phyloP scores from a whole-genome alignment of 2,888 invertebrate species.

The Cremastobaeus sp. region DNA sequence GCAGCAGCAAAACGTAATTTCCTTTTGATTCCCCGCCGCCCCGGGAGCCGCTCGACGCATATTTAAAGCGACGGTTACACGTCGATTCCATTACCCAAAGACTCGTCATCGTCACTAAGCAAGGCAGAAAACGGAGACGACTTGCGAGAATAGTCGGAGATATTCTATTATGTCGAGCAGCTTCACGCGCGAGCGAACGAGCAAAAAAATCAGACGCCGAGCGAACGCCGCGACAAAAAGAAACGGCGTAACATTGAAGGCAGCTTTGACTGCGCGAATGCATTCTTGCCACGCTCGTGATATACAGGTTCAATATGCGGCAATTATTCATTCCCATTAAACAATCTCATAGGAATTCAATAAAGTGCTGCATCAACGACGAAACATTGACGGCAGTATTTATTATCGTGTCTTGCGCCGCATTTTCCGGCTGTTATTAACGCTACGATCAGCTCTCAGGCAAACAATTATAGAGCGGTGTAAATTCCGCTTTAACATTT shows the following conservation, averaged over 20 bases:
- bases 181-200: constrained; percentile 21
- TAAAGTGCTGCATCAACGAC: constrained; percentile 23
- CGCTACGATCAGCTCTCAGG: neutral
- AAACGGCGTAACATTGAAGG: constrained; percentile 11
- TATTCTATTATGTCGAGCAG: constrained; percentile 59
- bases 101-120: constrained; percentile 57
- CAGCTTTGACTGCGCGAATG: constrained; percentile 6
- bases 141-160: constrained; percentile 45
- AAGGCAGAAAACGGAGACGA: constrained; percentile 47
- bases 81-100: constrained; percentile 60
- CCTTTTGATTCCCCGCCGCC: constrained; percentile 36
- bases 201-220: constrained; percentile 18
- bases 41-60: constrained; percentile 10
- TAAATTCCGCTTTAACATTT: constrained; percentile 5
- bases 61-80: constrained; percentile 55
- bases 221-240: neutral
- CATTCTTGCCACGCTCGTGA: constrained; percentile 15
- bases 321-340: constrained; percentile 37
- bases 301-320: constrained; percentile 43
- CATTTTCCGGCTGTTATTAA: constrained; percentile 20
- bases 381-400: constrained; percentile 18
- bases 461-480: constrained; percentile 8
- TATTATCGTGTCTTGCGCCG: constrained; percentile 36
- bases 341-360: constrained; percentile 43
- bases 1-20: constrained; percentile 50